Conservation (phyloP, 2,113 vertebrate genomes). For the Chitala chitala region DNA sequence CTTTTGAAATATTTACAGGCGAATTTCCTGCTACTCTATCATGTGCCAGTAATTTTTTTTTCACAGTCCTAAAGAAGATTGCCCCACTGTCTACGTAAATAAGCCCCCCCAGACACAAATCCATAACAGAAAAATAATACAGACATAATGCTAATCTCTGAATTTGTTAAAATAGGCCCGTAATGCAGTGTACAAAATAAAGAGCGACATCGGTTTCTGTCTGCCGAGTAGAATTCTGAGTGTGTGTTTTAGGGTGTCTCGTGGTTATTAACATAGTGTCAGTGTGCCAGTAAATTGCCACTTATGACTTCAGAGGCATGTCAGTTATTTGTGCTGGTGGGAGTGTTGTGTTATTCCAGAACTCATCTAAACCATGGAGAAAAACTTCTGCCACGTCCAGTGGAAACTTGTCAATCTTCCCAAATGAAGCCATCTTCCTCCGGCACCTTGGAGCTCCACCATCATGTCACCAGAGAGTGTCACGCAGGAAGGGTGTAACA, state of each 20-base stretch:
- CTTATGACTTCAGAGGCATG: background rate
- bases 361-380: background rate
- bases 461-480: background rate
- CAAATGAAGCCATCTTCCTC: background rate
- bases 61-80: background rate
- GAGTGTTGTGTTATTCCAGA: background rate
- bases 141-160: background rate
- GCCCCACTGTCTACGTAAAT: background rate
- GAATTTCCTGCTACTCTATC: background rate
- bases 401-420: background rate
- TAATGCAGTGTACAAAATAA: background rate
- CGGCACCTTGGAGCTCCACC: background rate
- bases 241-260: background rate
- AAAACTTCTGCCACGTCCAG: background rate
- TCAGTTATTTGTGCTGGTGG: background rate
- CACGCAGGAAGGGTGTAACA: background rate
- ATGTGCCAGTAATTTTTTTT: background rate
- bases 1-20: background rate
- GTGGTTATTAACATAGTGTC: background rate
- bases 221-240: background rate
- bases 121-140: background rate
- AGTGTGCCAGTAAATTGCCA: background rate
- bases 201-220: background rate
- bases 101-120: background rate
- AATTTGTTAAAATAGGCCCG: background rate